phyloP scores from a whole-genome alignment of 2,888 invertebrate species.

The Stenodema calcarata region DNA sequence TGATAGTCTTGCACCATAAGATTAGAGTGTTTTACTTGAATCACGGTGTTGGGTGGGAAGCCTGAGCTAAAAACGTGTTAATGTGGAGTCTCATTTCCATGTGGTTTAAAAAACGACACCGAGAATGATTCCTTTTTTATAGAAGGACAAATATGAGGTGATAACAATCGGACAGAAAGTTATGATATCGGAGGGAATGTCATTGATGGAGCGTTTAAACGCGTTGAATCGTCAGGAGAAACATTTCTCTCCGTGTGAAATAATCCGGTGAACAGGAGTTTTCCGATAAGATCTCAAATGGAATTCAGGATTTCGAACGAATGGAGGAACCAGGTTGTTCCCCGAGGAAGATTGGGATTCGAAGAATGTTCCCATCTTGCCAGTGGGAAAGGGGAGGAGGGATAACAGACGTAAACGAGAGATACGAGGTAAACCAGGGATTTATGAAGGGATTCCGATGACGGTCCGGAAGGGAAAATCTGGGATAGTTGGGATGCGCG shows the following conservation, averaged over 20 bases:
- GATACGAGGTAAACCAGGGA: neutral
- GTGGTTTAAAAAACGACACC: too few relatives aligned
- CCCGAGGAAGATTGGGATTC: neutral
- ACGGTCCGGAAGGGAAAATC: neutral
- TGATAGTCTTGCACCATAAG: too few relatives aligned
- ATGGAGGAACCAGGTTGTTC: neutral
- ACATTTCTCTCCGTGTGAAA: neutral
- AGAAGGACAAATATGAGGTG: neutral
- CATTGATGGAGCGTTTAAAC: neutral
- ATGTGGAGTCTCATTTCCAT: too few relatives aligned
- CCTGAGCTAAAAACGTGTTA: too few relatives aligned
- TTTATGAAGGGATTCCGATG: slow-evolving; percentile 29
- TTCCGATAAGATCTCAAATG: slow-evolving; percentile 1
- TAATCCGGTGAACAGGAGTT: neutral
- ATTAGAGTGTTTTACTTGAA: too few relatives aligned
- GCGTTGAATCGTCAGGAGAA: neutral
- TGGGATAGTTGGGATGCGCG: slow-evolving; percentile 3
- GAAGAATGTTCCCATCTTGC: slow-evolving; percentile 13
- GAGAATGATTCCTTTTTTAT: too few relatives aligned
- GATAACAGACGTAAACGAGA: neutral
- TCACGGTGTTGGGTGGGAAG: too few relatives aligned
- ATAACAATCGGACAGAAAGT: neutral
- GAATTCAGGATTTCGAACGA: neutral
- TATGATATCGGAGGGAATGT: neutral
- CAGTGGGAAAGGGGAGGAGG: neutral